A percentile compares a stretch with the other conserved stretches of the same genome.
Conservation (phyloP, 2,797 vertebrate genomes). For the Macroramphosus scolopax region DNA sequence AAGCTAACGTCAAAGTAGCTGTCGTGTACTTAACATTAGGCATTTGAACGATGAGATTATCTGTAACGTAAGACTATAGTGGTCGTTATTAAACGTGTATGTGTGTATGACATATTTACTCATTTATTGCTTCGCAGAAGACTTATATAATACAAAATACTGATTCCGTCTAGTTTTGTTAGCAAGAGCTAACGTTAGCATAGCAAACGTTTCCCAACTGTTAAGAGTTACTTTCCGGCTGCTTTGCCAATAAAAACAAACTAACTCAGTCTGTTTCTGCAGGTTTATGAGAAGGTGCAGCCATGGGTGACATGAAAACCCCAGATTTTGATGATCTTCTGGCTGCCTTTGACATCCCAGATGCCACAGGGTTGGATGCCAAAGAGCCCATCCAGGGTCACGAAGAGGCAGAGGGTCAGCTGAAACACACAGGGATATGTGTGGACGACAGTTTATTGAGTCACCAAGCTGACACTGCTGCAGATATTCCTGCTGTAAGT, state of each 20-base stretch:
- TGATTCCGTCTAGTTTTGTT: slow-evolving; percentile 13
- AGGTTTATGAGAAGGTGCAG: slow-evolving; percentile 77
- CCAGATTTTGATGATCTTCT: slow-evolving; percentile 98
- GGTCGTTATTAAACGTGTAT: no score
- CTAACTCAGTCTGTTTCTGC: slow-evolving; percentile 11
- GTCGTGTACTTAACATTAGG: slow-evolving; percentile 3
- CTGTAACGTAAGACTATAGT: no score
- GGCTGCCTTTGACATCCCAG: slow-evolving; percentile 98
- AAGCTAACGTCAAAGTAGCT: slow-evolving; percentile 5
- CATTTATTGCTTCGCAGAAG: no score
- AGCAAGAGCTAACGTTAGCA: slow-evolving; percentile 35
- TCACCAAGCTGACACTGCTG: slow-evolving; percentile 74
- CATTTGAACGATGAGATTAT: accelerated
- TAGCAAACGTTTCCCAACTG: slow-evolving; percentile 7
- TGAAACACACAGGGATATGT: slow-evolving; percentile 85
- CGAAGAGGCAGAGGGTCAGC: slow-evolving; percentile 85
- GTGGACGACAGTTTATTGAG: slow-evolving; percentile 84
- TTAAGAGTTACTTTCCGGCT: background rate
- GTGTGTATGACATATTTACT: no score
- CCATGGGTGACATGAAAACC: slow-evolving; percentile 99
- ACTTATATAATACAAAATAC: background rate
- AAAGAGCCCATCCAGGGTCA: slow-evolving; percentile 90
- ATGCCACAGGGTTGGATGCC: slow-evolving; percentile 92
- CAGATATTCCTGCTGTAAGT: slow-evolving; percentile 88
- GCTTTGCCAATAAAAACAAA: background rate